Base-by-base conservation (phyloP, 2,113 vertebrate species). In the Pholis gunnellus region DNA sequence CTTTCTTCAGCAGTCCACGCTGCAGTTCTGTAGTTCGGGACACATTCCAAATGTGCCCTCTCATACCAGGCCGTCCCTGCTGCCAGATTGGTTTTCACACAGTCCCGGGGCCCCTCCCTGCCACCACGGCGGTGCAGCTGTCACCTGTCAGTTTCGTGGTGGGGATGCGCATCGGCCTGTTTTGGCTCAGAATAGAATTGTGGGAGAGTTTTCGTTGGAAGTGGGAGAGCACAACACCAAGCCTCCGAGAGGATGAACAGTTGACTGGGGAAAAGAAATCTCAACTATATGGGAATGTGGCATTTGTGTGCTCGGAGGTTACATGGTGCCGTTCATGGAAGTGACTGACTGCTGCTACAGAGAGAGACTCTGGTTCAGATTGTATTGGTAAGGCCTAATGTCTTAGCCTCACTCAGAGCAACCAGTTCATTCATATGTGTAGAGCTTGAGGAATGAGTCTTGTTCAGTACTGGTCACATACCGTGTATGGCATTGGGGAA, bases 31-130 rank as follows among this genome's bases (percentile, higher is more conserved):
- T 75, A 85, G 54, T 73, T 81, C 75, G 63, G 82, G 79, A 78
- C 67, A 34, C 83, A 82, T 88, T 89, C 89, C 83, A 83, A 81
- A 74, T 75, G 82, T 65, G 63, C 70, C 75, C 78, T 83, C 78
- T 85, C 89, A 91, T 91, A 82, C 84, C 87, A 73, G 84, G 69
- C 87, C n/a, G 34, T 73, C 86, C 84, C 87, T 82, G 81, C 90
- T 86, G 84, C 87, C 92, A 91, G 87, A 94, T 94, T 94, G 89
- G 91, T 91, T 93, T 94, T 92, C 93, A 93, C 90, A 85, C 87
- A 70, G 74, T 92, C 83, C 68, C 48, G 6, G 17, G 84, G 90
- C 84, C 87, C 84, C 90, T 92, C 92, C 92, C 89, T 88, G 88
- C 86, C 82, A 79, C 93, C 93, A 86, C 65, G 71, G 91, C 81